Percentiles rank a stretch among this genome's conserved stretches.
Evolutionary conservation across 1,140 invertebrate genomes (phyloP).

Genomic region (Drosophila lini): DNA sequence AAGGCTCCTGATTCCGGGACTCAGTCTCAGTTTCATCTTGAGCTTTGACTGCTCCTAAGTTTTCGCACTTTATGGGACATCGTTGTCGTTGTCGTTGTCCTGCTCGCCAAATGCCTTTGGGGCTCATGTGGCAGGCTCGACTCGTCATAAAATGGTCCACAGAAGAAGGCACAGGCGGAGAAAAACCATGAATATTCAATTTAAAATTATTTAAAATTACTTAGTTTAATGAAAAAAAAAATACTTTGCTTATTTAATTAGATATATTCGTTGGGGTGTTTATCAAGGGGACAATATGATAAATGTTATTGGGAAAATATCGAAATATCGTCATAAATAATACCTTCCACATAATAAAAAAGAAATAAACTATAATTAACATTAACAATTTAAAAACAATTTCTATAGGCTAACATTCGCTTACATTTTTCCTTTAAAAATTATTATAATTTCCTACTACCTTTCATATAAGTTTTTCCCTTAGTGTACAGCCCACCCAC

Average conservation of each 20-base stretch:
- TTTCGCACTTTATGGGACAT: constrained; percentile 74
- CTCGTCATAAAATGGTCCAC: constrained; percentile 64
- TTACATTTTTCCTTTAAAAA: too few species aligned
- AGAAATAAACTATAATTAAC: too few species aligned
- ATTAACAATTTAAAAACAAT: too few species aligned
- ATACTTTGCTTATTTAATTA: not conserved
- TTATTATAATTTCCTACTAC: not conserved
- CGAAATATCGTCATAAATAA: too few species aligned
- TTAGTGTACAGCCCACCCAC: constrained; percentile 1
- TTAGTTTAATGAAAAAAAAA: not conserved
- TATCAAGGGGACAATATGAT: too few species aligned
- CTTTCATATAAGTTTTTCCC: not conserved
- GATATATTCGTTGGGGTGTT: not conserved
- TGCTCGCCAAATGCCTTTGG: constrained; percentile 58
- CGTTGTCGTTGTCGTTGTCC: constrained; percentile 34
- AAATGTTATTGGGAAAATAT: too few species aligned
- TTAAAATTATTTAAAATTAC: not conserved
- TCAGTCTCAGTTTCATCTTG: constrained; percentile 28
- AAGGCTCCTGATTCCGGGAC: constrained; percentile 12
- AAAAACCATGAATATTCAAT: not conserved
- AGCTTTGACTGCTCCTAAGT: constrained; percentile 71
- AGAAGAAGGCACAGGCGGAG: constrained; percentile 1
- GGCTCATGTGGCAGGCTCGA: constrained; percentile 56
- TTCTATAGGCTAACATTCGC: too few species aligned
- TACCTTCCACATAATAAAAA: too few species aligned